A percentile compares a stretch with the other conserved stretches of the same genome.
These are phyloP conservation scores for Sphaerophoria taeniata DNA, from an alignment of 2,888 invertebrate species.

Conservation along the genomic window DNA sequence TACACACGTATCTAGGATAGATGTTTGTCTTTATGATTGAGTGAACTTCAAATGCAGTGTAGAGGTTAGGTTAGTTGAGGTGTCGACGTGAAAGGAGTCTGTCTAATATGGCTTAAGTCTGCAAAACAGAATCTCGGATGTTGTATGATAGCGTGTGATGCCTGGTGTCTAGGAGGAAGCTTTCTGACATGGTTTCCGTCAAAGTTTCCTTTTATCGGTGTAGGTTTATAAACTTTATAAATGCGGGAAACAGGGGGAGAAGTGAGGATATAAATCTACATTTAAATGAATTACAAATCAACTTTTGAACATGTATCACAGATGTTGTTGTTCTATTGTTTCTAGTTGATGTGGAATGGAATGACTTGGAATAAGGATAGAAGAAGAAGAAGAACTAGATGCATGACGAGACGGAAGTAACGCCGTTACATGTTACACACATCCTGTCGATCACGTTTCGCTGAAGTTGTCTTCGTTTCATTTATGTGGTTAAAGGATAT, in stretches of 20 bases:
- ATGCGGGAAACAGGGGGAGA: background rate
- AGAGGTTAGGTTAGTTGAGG: too few relatives aligned
- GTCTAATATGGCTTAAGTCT: constrained; percentile 1
- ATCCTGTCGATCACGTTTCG: constrained; percentile 55
- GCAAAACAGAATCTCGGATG: constrained; percentile 35
- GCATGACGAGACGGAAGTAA: constrained; percentile 36
- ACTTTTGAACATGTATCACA: constrained; percentile 51
- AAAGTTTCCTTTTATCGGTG: constrained; percentile 19
- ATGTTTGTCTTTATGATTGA: constrained; percentile 50
- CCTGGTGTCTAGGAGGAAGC: constrained; percentile 58
- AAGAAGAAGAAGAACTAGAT: constrained; percentile 35
- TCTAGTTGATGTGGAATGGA: constrained; percentile 41
- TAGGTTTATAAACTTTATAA: too few relatives aligned
- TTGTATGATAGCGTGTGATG: constrained; percentile 19
- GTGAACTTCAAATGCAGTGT: constrained; percentile 23
- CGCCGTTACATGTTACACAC: constrained; percentile 17
- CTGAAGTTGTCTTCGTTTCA: background rate
- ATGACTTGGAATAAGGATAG: constrained; percentile 20
- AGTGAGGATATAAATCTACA: constrained; percentile 48
- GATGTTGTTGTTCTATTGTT: constrained; percentile 63
- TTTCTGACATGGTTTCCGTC: constrained; percentile 48
- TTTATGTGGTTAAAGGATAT: background rate
- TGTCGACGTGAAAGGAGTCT: too few relatives aligned
- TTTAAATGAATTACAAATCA: constrained; percentile 68
- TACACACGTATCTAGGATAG: constrained; percentile 52